Conservation (phyloP, 2,888 invertebrate genomes). For the Prionchulus punctatus region DNA sequence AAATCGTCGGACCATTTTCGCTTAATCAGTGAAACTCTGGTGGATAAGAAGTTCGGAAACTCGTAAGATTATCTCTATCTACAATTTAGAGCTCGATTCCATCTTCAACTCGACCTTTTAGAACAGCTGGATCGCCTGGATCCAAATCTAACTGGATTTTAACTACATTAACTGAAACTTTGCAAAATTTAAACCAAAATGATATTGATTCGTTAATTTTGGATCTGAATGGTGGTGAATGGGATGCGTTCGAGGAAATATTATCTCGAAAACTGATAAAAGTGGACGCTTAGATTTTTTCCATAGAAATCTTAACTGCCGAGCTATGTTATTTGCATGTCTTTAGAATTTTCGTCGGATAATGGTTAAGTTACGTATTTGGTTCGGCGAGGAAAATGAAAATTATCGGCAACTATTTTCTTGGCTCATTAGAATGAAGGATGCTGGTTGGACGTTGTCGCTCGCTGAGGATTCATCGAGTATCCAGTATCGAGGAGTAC, state of each 20-base stretch:
- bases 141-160: no score
- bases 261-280: neutral
- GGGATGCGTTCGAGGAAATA: neutral
- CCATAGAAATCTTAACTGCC: no score
- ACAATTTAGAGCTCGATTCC: no score
- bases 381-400: neutral
- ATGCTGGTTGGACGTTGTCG: no score
- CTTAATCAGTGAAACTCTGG: neutral
- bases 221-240: neutral
- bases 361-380: neutral
- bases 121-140: no score
- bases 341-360: neutral
- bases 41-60: neutral
- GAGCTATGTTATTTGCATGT: no score
- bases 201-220: neutral
- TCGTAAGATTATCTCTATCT: neutral
- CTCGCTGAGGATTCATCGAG: no score
- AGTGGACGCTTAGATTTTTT: no score
- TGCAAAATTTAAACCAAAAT: neutral
- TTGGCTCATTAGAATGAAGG: neutral
- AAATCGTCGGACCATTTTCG: no score
- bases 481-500: no score
- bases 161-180: no score
- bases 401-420: neutral
- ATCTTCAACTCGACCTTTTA: no score